A percentile compares a stretch with the other conserved stretches of the same genome.
Evolutionary conservation across 2,113 vertebrate genomes (phyloP).

Genomic region (Lota lota): DNA sequence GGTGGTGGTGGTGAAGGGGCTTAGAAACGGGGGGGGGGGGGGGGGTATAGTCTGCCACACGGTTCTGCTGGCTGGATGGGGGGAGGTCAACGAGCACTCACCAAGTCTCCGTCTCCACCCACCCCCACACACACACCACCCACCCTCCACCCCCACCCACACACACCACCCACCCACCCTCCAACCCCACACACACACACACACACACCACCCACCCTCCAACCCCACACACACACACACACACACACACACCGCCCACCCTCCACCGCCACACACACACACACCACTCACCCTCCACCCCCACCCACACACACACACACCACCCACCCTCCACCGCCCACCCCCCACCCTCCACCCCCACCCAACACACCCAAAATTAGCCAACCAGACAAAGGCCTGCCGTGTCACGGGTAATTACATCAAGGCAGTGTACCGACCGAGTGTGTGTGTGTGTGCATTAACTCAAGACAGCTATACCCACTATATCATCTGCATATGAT

Average conservation of each 20-base stretch:
- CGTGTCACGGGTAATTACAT: conserved; percentile 65
- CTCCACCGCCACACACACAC: background rate
- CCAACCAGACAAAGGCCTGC: conserved; percentile 47
- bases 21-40: conserved; percentile 37
- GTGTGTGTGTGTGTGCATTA: conserved; percentile 32
- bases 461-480: conserved; percentile 33
- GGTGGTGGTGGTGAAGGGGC: conserved; percentile 41
- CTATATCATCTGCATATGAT: conserved; percentile 43
- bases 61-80: conserved; percentile 44
- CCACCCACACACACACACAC: background rate
- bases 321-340: background rate
- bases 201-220: background rate
- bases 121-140: background rate
- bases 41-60: conserved; percentile 29
- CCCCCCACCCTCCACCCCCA: conserved; percentile 25
- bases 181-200: too few relatives aligned
- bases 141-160: background rate
- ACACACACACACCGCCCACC: conserved; percentile 4
- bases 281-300: too few relatives aligned
- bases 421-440: conserved; percentile 50
- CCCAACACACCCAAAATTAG: conserved; percentile 54
- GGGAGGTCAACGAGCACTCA: conserved; percentile 49
- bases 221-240: conserved; percentile 27
- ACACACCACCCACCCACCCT: background rate
- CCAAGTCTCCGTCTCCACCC: conserved; percentile 3